These are phyloP conservation scores for Oscheius sp. DNA, from an alignment of 1,140 invertebrate species.

Conservation along the genomic window DNA sequence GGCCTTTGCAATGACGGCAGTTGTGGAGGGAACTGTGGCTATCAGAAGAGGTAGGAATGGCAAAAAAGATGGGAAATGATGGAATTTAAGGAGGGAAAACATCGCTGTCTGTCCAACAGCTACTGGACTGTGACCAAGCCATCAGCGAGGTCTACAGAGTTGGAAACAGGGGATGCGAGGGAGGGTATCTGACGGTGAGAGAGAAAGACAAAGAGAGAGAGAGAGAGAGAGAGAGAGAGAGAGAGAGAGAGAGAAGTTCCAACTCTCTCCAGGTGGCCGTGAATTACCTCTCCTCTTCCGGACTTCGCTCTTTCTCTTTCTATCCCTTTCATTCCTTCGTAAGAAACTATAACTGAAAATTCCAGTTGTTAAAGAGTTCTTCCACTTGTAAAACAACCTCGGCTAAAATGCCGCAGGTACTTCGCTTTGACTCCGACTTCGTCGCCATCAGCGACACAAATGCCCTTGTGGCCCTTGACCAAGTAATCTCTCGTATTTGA, in stretches of 20 bases:
- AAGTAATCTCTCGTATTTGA: no score
- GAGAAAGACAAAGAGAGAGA: background rate
- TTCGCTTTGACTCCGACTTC: slow-evolving; percentile 8
- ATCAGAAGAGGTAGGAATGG: slow-evolving; percentile 5
- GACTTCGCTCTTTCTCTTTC: background rate
- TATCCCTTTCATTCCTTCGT: background rate
- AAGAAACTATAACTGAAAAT: background rate
- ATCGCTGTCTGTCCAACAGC: slow-evolving; percentile 29
- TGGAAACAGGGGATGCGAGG: slow-evolving; percentile 21
- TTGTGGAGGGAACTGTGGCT: slow-evolving; percentile 17
- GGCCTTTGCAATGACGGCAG: slow-evolving; percentile 30
- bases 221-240: no score
- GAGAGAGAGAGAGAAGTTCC: background rate
- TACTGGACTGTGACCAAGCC: slow-evolving; percentile 18
- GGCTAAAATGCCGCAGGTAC: background rate
- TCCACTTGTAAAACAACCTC: background rate
- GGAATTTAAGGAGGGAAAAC: background rate
- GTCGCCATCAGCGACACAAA: background rate
- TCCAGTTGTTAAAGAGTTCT: background rate
- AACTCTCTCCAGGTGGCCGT: slow-evolving; percentile 8
- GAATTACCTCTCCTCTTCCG: background rate
- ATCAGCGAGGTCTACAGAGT: slow-evolving; percentile 7
- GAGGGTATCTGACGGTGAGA: slow-evolving; percentile 18
- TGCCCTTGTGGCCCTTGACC: no score
- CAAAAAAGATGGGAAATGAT: background rate